Conservation (phyloP, 2,797 vertebrate species). For the Pantherophis vulpinus region DNA sequence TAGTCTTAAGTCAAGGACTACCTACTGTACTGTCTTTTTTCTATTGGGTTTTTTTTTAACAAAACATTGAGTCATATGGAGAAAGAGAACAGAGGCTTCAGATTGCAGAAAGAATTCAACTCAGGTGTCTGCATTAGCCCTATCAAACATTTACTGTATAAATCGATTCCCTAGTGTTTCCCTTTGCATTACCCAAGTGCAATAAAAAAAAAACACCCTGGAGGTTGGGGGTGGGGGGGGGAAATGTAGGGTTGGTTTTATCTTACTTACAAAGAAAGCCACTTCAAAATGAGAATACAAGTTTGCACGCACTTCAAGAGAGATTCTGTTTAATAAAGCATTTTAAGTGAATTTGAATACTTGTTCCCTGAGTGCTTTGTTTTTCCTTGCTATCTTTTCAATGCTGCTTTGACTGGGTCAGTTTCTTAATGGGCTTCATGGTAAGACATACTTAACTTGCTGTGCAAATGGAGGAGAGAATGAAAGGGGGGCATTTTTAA, state of each 20-base stretch:
- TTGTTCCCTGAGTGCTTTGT: not conserved
- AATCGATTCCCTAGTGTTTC: not conserved
- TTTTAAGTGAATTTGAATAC: conserved; percentile 32
- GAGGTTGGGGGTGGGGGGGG: conserved; percentile 3
- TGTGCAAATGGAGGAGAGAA: not conserved
- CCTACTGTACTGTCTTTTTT: not conserved
- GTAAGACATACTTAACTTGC: not conserved
- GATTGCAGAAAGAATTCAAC: conserved; percentile 21
- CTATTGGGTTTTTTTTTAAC: conserved; percentile 2
- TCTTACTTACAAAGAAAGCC: conserved; percentile 51
- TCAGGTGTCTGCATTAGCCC: not conserved
- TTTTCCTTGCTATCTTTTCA: conserved; percentile 19
- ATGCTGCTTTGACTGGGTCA: not conserved
- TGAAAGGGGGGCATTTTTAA: not conserved
- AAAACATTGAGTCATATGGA: conserved; percentile 12
- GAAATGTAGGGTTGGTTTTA: not conserved
- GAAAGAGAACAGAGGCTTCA: conserved; percentile 31
- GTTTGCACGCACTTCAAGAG: conserved; percentile 37
- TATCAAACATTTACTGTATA: conserved; percentile 33
- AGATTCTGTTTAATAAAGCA: conserved; percentile 32
- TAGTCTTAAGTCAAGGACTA: too few relatives aligned
- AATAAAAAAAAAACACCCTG: conserved; percentile 37
- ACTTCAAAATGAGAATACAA: conserved; percentile 26
- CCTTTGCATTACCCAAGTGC: not conserved
- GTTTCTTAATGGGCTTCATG: not conserved